These are phyloP conservation scores for Smutsia gigantea DNA, from an alignment of 2,797 vertebrate species.

Conservation along the genomic window DNA sequence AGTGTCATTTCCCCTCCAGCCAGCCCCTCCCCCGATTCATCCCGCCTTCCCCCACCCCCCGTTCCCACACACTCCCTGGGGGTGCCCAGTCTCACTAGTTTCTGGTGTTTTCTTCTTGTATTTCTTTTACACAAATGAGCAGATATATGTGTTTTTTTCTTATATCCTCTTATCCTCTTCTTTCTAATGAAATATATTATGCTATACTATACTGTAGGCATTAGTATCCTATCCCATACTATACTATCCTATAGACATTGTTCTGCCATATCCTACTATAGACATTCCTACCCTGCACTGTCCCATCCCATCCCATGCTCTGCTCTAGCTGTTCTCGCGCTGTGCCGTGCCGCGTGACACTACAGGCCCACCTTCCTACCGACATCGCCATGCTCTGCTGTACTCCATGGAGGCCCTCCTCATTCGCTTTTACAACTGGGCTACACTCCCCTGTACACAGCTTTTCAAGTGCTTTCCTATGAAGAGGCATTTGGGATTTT, in stretches of 20 bases:
- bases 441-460: rapidly evolving
- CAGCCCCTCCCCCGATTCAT: no score
- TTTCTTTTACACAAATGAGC: not conserved
- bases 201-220: no score
- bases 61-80: not conserved
- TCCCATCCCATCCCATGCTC: no score
- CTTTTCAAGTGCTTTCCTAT: not conserved
- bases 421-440: not conserved
- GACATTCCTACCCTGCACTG: not conserved
- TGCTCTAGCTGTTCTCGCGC: no score
- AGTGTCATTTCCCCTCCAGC: not conserved
- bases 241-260: not conserved
- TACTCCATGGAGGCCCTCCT: not conserved
- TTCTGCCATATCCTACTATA: no score
- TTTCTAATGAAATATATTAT: not conserved
- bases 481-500: not conserved
- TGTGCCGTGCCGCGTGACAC: no score
- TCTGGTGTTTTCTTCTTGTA: not conserved
- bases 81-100: rapidly evolving
- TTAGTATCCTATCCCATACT: not conserved
- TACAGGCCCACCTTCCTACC: no score
- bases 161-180: rapidly evolving
- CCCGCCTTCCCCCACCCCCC: rapidly evolving
- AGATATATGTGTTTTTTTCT: not conserved
- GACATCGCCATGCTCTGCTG: no score